phyloP scores from a whole-genome alignment of 2,888 invertebrate species.

The Camptogramma bilineatum region DNA sequence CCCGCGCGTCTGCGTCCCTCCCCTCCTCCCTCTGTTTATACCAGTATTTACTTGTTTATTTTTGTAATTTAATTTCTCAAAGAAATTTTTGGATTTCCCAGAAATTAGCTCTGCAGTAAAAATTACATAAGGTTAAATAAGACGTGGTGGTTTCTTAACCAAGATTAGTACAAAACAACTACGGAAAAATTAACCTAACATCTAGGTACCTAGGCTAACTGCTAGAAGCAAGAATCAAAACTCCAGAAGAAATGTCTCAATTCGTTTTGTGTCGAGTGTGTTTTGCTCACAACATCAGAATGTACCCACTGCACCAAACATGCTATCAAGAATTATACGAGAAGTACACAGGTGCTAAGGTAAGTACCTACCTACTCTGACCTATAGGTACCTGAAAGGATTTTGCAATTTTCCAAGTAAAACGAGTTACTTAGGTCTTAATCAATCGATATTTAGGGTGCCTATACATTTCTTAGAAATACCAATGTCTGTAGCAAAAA shows the following conservation, averaged over 20 bases:
- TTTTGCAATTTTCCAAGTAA: background rate
- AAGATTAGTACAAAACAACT: background rate
- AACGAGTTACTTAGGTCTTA: background rate
- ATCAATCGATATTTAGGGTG: no score
- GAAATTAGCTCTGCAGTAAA: no score
- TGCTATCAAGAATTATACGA: slow-evolving; percentile 13
- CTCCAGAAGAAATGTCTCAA: slow-evolving; percentile 6
- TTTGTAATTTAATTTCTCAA: no score
- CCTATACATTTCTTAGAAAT: no score
- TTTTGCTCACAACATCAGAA: background rate
- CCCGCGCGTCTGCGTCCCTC: no score
- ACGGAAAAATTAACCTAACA: background rate
- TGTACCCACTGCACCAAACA: background rate
- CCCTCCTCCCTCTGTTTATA: no score
- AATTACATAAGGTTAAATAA: no score
- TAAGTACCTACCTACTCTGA: slow-evolving; percentile 9
- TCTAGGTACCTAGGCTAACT: background rate
- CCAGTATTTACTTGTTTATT: no score
- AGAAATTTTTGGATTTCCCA: no score
- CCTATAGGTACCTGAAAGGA: background rate
- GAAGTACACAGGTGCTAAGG: slow-evolving; percentile 4
- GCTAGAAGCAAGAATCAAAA: background rate
- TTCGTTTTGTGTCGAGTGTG: slow-evolving; percentile 5
- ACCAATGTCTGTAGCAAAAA: no score
- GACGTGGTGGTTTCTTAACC: no score